Base-by-base conservation (phyloP, 2,888 invertebrate genomes). In the Keiferia lycopersicella region DNA sequence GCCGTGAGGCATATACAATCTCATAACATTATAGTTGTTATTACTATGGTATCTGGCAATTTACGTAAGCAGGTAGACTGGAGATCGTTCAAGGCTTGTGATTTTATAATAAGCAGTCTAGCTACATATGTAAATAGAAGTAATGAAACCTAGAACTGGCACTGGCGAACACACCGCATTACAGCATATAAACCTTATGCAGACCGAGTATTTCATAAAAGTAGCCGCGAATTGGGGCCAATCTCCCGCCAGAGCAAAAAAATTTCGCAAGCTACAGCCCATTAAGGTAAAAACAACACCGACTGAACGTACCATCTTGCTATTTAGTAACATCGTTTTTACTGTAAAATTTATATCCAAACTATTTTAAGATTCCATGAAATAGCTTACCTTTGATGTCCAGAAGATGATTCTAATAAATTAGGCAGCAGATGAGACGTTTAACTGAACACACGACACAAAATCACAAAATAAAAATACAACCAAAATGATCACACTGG, bases 251-350 rank as follows among this genome's bases (percentile, higher is more conserved):
- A 67, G 69, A 71, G 72, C 74, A 77, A 77, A 82, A 75, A 80
- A 72, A 79, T 75, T 78, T 81, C 76, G 82, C 83, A 83, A 83
- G 74, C 75, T 71, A 73, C 79, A 71, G 70, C 75, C 82, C 72
- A 79, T 76, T 76, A 82, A 75, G 78, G 80, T 68, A 68, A 80
- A 79, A 77, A 75, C 72, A 67, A 66, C 68, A 70, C 64, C 63
- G 62, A 66, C 67, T 61, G 65, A 62, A 67, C 67, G n/a, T 4
- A 11, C 20, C 20, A 59, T 62, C 18, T 22, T 14, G 26, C 30
- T 22, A 26, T 59, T 61, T 63, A 53, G 45, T 26, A 64, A 65
- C 34, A 34, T 1, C 10, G 34, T 34, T 34, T 26, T 34, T 34
- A 34, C 45, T 51, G 30, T n/a, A 18, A 53, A 56, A 56, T 41